Base-by-base conservation (phyloP, 2,888 invertebrate genomes). In the Spicauda simplicius region DNA sequence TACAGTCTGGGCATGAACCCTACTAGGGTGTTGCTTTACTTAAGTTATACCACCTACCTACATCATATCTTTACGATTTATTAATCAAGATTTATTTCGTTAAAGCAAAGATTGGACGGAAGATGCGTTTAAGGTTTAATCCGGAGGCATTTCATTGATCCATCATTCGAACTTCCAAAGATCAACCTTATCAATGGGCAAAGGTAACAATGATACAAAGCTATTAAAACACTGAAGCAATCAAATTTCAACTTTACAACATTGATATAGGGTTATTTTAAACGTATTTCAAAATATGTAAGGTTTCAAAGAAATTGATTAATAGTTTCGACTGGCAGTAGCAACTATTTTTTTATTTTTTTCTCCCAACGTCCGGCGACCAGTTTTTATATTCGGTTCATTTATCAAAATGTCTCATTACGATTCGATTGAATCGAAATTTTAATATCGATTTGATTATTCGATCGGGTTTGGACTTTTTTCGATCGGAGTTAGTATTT, bases 241-340 rank as follows among this genome's bases (percentile, higher is more conserved):
- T 19, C 52, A 25, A 74, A 69, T 63, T 37, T 66, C 10, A 37
- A 70, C 52, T 69, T 70, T 71, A 69, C 60, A 0, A 11, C 10
- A 6, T 25, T 7, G 19, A 0, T 33, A 69, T 73, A 73, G 72
- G 69, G 67, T 52, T 69, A 25, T 14, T n/a, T 18, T 20, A 5
- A 50, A 20, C 5, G 61, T n/a, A 60, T 25, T 50, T 16, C 7
- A 55, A 69, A 67, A 19, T 69, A 75, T 74, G 74, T 80, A 77
- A 72, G 80, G 80, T 70, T 72, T 67, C 76, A 82, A 85, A 83
- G 79, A 81, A 78, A 80, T 83, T 90, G 91, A 91, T 91, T 91
- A 88, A 91, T 91, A 83, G 88, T 80, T 76, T 74, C 70, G 75
- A 71, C 79, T 78, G 83, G 82, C 90, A 82, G 91, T 91, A 91